phyloP scores from a whole-genome alignment of 1,140 invertebrate genomes.

The Calliphora vicina region DNA sequence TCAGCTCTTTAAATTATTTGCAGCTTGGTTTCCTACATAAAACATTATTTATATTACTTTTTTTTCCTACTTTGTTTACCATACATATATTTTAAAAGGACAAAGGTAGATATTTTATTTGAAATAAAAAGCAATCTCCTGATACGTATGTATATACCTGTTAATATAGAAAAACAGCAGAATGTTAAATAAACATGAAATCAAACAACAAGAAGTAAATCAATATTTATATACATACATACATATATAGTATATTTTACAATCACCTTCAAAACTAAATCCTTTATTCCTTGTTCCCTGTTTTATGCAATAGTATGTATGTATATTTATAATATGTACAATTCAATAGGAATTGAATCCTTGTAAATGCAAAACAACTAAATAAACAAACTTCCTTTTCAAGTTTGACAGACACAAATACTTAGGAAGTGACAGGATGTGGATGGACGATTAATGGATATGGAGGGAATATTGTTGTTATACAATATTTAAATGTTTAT shows the following conservation, averaged over 20 bases:
- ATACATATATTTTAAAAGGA: no score
- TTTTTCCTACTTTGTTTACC: no score
- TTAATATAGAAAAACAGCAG: no score
- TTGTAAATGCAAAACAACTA: background rate
- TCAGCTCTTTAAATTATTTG: no score
- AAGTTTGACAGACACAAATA: background rate
- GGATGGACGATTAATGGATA: background rate
- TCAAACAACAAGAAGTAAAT: background rate
- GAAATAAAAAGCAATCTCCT: no score
- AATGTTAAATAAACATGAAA: no score
- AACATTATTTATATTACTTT: no score
- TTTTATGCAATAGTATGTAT: background rate
- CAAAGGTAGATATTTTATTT: no score
- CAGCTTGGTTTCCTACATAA: no score
- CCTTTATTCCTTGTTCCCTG: background rate
- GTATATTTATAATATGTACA: background rate
- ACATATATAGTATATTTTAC: background rate
- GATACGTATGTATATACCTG: no score
- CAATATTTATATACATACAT: no score
- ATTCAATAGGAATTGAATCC: background rate
- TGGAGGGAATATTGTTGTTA: background rate
- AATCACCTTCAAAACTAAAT: background rate
- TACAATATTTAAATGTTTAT: background rate
- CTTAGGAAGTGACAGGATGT: background rate
- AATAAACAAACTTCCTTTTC: background rate